Percentiles rank a stretch among this genome's conserved stretches.
These are phyloP conservation scores for Heliothis virescens DNA, from an alignment of 1,140 invertebrate genomes.

Conservation along the genomic window DNA sequence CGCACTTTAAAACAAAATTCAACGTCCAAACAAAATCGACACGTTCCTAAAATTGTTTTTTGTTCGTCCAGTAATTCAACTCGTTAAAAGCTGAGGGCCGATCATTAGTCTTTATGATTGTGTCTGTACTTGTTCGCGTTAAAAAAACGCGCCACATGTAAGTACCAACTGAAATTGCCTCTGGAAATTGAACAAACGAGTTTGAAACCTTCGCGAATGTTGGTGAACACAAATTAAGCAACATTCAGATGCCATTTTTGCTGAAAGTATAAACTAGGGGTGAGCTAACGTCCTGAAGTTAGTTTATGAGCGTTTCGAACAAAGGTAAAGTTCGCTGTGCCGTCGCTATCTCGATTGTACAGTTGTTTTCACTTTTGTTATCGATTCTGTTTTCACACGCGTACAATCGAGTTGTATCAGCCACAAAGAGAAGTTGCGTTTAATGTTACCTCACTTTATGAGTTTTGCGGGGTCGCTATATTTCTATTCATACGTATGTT, in stretches of 20 bases:
- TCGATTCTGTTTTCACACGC: slow-evolving; percentile 30
- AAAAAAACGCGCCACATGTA: slow-evolving; percentile 24
- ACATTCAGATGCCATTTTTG: slow-evolving; percentile 54
- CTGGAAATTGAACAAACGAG: slow-evolving; percentile 55
- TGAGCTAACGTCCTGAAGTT: slow-evolving; percentile 45
- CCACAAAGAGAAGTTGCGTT: slow-evolving; percentile 1
- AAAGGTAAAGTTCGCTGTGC: slow-evolving; percentile 48
- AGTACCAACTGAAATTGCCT: slow-evolving; percentile 45
- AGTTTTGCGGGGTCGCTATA: background rate
- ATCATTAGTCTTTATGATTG: slow-evolving; percentile 37
- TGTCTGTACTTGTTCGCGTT: slow-evolving; percentile 15
- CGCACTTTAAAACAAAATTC: slow-evolving; percentile 11
- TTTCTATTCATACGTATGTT: background rate
- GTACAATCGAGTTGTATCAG: slow-evolving; percentile 13
- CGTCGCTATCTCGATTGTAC: slow-evolving; percentile 40
- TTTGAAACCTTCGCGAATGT: slow-evolving; percentile 51
- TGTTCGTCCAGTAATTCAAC: slow-evolving; percentile 31
- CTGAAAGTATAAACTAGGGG: slow-evolving; percentile 54
- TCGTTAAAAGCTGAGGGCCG: slow-evolving; percentile 29
- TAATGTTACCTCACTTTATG: slow-evolving; percentile 23
- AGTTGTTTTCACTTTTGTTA: slow-evolving; percentile 44
- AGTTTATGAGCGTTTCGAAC: slow-evolving; percentile 49
- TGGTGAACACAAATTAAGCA: slow-evolving; percentile 56
- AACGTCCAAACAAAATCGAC: slow-evolving; percentile 25
- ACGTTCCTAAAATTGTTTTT: slow-evolving; percentile 16